phyloP scores from a whole-genome alignment of 2,113 vertebrate species.

The Carettochelys insculpta region DNA sequence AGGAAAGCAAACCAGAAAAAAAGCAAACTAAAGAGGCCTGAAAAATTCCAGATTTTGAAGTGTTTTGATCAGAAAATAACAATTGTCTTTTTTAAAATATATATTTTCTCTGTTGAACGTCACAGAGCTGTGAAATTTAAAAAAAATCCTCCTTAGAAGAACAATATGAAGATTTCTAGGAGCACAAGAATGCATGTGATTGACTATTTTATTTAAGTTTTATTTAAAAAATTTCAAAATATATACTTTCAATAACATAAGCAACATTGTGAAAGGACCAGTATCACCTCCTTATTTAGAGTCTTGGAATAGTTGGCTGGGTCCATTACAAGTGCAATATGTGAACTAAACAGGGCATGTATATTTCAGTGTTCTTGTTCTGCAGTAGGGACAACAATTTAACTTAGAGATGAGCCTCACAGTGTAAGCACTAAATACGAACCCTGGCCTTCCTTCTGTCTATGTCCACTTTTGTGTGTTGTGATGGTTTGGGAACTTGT shows the following conservation, averaged over 20 bases:
- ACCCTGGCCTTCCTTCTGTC: background rate
- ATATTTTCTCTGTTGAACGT: background rate
- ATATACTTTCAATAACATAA: fast-evolving
- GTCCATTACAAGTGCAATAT: background rate
- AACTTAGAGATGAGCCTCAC: background rate
- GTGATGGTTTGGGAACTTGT: background rate
- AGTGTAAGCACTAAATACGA: background rate
- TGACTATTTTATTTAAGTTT: background rate
- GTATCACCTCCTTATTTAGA: background rate
- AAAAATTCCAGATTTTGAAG: background rate
- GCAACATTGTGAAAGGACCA: background rate
- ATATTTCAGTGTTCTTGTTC: background rate
- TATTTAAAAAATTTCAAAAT: background rate
- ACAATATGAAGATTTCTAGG: background rate
- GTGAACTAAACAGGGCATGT: background rate
- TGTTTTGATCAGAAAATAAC: background rate
- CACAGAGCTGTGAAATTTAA: background rate
- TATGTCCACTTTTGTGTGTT: background rate
- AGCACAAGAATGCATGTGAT: background rate
- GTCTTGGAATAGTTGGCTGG: background rate
- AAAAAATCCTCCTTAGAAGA: no score
- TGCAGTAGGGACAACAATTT: background rate
- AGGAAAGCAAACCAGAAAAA: background rate
- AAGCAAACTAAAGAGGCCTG: background rate
- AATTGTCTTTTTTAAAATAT: background rate